Evolutionary conservation across 2,888 invertebrate species (phyloP).

Genomic region (Formica aserva): DNA sequence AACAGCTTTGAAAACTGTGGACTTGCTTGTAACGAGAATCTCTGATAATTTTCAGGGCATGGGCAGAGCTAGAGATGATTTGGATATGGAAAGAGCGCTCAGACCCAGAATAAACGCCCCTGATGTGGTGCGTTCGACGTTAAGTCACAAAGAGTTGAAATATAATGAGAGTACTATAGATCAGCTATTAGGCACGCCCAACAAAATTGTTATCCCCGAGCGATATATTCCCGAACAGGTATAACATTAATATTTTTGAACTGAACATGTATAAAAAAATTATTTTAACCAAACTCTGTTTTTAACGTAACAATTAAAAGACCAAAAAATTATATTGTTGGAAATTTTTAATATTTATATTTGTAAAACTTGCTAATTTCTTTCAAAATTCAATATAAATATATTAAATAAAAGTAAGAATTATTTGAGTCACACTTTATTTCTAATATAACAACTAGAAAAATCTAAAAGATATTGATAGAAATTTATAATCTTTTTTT

Average conservation of each 20-base stretch:
- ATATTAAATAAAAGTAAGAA: neutral
- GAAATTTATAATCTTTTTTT: neutral
- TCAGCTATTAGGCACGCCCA: constrained; percentile 93
- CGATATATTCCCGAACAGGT: constrained; percentile 96
- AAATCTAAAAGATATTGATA: neutral
- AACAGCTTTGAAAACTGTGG: neutral
- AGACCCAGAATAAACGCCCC: constrained; percentile 92
- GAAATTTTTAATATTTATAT: neutral
- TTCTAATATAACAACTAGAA: neutral
- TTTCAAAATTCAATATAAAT: too few species aligned
- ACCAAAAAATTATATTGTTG: neutral
- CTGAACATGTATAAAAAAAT: neutral
- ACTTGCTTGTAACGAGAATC: neutral
- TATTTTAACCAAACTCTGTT: neutral
- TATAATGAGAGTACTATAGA: constrained; percentile 94
- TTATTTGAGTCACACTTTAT: neutral
- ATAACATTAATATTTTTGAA: constrained; percentile 13
- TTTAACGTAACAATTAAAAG: neutral
- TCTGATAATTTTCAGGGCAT: constrained; percentile 79
- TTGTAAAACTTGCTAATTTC: neutral
- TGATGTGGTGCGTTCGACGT: constrained; percentile 94
- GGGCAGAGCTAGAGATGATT: constrained; percentile 91
- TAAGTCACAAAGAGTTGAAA: constrained; percentile 89
- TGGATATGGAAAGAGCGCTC: constrained; percentile 95
- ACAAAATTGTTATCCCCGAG: constrained; percentile 96